Base-by-base conservation (phyloP, 2,113 vertebrate genomes). In the Sminthopsis crassicaudata region DNA sequence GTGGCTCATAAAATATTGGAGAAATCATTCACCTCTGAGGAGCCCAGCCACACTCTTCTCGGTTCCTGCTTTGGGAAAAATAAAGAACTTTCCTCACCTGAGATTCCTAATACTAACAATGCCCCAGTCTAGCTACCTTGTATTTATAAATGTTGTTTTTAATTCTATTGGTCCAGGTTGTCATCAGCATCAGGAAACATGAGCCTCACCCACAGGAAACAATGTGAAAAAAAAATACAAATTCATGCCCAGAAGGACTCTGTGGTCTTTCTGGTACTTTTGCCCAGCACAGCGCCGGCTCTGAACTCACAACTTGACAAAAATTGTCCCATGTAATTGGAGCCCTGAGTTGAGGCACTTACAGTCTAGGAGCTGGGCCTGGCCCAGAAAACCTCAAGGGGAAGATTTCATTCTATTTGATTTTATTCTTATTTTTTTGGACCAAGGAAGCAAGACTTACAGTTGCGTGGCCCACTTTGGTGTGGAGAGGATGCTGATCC, bases 281-380 rank as follows among this genome's bases (percentile, higher is more conserved):
- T 25, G 26, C 55, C 55, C 27, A 25, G 55, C 26, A 10, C 2
- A 3, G 30, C 0, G 30, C 12, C 60, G 5, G 60, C 30, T n/a
- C 36, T 36, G 0, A 14, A 19, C 11, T 36, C 3, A 36, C 60
- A 67, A 5, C 60, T n/a, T 67, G 5, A 67, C 36, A n/a, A 36
- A 67, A 12, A 30, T 16, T 5, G 3, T n/a, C 60, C 36, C 0
- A 19, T n/a, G 14, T 42, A 0, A 16, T 22, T 8, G 8, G 2
- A 22, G 1, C 16, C 19, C 36, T n/a, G 12, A 2, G 2, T 67
- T 16, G 12, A 0, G 30, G 30, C 3, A 1, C 60, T 67, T 11
- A 12, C 4, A 67, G 30, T 6, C 30, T 19, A 67, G 30, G 5
- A 23, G 60, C 14, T 42, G 12, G 12, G 0, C 27, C 30, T 67